A percentile compares a stretch with the other conserved stretches of the same genome.
Conservation (phyloP, 2,113 vertebrate species). For the Myotis lucifugus region DNA sequence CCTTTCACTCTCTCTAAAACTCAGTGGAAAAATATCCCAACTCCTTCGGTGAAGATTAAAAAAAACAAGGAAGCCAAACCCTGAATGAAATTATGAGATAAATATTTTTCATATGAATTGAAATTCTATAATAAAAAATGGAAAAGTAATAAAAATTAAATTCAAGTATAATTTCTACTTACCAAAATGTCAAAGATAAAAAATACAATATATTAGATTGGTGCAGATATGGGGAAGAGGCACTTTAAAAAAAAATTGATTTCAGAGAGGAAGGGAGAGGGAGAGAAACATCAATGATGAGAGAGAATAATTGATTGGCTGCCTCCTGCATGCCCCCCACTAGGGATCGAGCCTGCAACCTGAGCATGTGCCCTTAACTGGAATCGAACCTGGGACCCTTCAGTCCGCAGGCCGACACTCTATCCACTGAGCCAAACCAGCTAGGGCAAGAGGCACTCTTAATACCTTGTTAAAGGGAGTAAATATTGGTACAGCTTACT, state of each 20-base stretch:
- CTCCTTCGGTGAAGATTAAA: not conserved
- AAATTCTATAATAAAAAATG: not conserved
- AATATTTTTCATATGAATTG: not conserved
- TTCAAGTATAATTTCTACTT: slow-evolving; percentile 19
- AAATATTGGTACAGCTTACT: slow-evolving; percentile 28
- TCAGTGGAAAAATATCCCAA: too few relatives aligned
- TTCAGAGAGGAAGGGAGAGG: too few relatives aligned
- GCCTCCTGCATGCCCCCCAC: too few relatives aligned
- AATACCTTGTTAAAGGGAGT: not conserved
- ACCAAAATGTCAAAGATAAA: slow-evolving; percentile 32
- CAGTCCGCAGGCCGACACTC: too few relatives aligned
- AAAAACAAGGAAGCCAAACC: not conserved
- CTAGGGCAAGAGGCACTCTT: not conserved
- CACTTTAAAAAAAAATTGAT: not conserved
- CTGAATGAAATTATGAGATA: not conserved
- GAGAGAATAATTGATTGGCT: too few relatives aligned
- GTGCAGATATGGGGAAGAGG: not conserved
- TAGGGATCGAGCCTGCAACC: too few relatives aligned
- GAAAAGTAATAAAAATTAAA: not conserved
- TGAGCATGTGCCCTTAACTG: too few relatives aligned
- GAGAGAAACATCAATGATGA: too few relatives aligned
- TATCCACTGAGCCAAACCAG: too few relatives aligned
- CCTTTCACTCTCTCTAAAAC: too few relatives aligned
- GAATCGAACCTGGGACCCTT: too few relatives aligned
- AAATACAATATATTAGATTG: not conserved